Conservation (phyloP, 2,888 invertebrate genomes). For the Mythimna lalbum region DNA sequence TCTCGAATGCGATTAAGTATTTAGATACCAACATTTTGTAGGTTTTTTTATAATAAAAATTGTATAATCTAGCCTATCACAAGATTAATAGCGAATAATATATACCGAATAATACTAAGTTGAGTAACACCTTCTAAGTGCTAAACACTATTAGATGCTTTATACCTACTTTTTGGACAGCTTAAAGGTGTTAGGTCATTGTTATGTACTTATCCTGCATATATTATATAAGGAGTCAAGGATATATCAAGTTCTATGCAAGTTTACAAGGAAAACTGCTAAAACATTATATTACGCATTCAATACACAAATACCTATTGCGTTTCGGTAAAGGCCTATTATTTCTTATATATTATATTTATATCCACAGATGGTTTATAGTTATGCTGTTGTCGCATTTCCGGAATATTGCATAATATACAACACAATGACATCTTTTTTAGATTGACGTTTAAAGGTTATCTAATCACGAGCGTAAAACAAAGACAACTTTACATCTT, state of each 20-base stretch:
- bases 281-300: constrained; percentile 19
- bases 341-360: constrained; percentile 48
- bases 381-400: constrained; percentile 43
- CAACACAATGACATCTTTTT: constrained; percentile 54
- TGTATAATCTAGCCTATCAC: background rate
- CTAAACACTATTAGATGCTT: constrained; percentile 7
- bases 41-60: too few relatives aligned
- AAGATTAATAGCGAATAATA: constrained; percentile 6
- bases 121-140: constrained; percentile 25
- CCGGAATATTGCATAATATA: constrained; percentile 57
- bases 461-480: constrained; percentile 54
- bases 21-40: too few relatives aligned
- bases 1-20: too few relatives aligned
- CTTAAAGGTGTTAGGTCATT: constrained; percentile 26
- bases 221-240: constrained; percentile 25
- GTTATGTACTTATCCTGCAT: constrained; percentile 32
- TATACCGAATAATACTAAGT: constrained; percentile 6
- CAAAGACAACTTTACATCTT: constrained; percentile 13
- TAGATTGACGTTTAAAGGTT: constrained; percentile 53
- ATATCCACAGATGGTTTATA: constrained; percentile 35
- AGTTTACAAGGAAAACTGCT: constrained; percentile 43
- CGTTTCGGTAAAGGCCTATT: constrained; percentile 26
- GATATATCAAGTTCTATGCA: constrained; percentile 31
- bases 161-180: background rate
- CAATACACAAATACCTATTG: constrained; percentile 17